Evolutionary conservation across 35 echinoderm and acorn worm genomes (phyloP).

Genomic region (Lytechinus pictus): DNA sequence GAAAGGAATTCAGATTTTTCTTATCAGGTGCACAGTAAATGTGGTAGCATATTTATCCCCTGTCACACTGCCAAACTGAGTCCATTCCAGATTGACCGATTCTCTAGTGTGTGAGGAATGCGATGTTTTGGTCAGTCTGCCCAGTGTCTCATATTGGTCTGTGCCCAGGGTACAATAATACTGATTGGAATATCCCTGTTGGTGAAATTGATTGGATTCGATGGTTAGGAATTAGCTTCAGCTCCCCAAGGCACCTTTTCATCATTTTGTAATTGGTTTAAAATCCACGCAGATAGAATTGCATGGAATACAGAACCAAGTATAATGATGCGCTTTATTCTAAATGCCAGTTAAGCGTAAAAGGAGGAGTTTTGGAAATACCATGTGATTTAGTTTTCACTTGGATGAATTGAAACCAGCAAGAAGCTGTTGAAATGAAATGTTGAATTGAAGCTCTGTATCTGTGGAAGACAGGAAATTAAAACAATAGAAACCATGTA

Average conservation of each 20-base stretch:
- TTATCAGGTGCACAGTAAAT: too few species aligned
- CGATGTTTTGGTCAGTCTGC: too few species aligned
- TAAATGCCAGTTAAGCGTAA: background rate
- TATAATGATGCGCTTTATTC: background rate
- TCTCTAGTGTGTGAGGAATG: too few species aligned
- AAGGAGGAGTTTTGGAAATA: background rate
- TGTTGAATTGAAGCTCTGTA: background rate
- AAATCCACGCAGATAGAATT: background rate
- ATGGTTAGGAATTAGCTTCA: background rate
- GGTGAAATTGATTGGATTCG: constrained; percentile 53
- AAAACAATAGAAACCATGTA: background rate
- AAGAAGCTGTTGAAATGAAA: background rate
- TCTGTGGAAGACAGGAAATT: background rate
- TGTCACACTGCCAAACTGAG: too few species aligned
- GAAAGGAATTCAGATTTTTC: too few species aligned
- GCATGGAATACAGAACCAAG: background rate
- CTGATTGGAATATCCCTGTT: constrained; percentile 89
- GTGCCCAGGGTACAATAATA: constrained; percentile 73
- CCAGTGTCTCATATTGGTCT: too few species aligned
- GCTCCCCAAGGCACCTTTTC: background rate
- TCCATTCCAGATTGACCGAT: too few species aligned
- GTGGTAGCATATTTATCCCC: too few species aligned
- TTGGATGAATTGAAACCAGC: background rate
- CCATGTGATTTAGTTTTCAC: background rate
- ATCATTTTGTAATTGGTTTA: background rate